Base-by-base conservation (phyloP, 2,797 vertebrate species). In the Enteromius treurensis region DNA sequence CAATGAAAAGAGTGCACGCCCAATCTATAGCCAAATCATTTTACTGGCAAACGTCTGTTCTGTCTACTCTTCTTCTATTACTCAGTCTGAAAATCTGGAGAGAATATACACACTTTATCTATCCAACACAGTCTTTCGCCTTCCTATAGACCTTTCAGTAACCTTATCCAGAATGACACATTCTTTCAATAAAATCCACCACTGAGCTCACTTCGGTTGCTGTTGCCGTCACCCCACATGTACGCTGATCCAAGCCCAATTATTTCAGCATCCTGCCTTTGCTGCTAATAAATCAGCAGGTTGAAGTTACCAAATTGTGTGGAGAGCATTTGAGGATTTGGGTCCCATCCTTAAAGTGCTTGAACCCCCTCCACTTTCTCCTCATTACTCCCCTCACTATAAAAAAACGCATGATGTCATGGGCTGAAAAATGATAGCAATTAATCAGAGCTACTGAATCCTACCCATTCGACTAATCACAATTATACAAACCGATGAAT, bases 401-500 rank as follows among this genome's bases (percentile, higher is more conserved):
- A 26, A 58, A 90, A 90, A 90, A 87, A 86, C 84, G 77, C 85
- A 89, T 91, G 90, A 92, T 88, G 91, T 92, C 91, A 94, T 58
- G 32, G 83, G 86, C 81, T 87, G 84, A 91, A 89, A 92, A 93
- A 93, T 87, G 73, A 92, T 64, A 86, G 91, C 86, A 91, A 94
- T 94, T 93, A 91, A 95, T 95, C 92, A 92, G 88, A 64, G 92
- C 93, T 94, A 93, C 93, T 73, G 92, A 92, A 92, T 87, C 79
- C 84, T 90, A 89, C 89, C 88, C 86, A 85, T 89, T 90, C 81
- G 60, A 91, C 92, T 90, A 91, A 93, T 93, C 91, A 88, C 88
- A 88, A 92, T 93, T 91, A 91, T 87, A 83, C 55, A 89, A 90
- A 92, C 84, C 81, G 77, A 91, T 91, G 90, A 91, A 86, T 91